Percentiles rank a stretch among this genome's conserved stretches.
phyloP scores from a whole-genome alignment of 1,140 invertebrate genomes.

The Pogonognathellus flavescens region DNA sequence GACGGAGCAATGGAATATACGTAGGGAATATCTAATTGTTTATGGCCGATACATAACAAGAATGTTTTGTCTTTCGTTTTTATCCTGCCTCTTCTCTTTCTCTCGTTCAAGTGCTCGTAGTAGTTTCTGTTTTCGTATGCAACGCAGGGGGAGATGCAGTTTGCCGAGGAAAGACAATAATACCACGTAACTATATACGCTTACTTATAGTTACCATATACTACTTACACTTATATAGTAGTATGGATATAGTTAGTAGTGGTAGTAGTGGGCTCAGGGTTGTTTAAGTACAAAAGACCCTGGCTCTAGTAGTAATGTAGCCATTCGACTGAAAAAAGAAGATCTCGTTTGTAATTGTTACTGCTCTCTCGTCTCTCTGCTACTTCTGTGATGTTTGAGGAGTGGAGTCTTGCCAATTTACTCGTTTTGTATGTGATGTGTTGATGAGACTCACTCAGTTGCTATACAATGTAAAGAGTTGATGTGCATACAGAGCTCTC shows the following conservation, averaged over 20 bases:
- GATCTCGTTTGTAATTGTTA: constrained; percentile 38
- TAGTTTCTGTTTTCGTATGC: background rate
- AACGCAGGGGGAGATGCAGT: background rate
- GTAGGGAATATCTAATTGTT: background rate
- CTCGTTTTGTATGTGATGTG: constrained; percentile 31
- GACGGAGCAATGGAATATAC: background rate
- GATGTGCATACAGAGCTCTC: too few relatives aligned
- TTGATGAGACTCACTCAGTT: background rate
- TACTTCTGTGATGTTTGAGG: constrained; percentile 21
- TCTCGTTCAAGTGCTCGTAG: background rate
- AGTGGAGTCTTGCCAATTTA: constrained; percentile 44
- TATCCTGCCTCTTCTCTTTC: background rate
- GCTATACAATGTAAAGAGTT: too few relatives aligned
- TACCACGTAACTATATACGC: too few relatives aligned
- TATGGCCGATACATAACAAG: background rate
- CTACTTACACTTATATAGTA: too few relatives aligned
- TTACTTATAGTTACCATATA: too few relatives aligned
- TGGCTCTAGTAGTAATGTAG: background rate
- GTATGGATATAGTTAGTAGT: too few relatives aligned
- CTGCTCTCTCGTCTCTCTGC: too few relatives aligned
- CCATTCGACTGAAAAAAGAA: constrained; percentile 25
- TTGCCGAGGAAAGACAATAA: background rate
- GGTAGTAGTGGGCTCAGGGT: too few relatives aligned
- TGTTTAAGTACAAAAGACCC: too few relatives aligned
- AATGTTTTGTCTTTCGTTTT: background rate